Evolutionary conservation across 1,140 invertebrate genomes (phyloP).

Genomic region (Diuraphis noxia): DNA sequence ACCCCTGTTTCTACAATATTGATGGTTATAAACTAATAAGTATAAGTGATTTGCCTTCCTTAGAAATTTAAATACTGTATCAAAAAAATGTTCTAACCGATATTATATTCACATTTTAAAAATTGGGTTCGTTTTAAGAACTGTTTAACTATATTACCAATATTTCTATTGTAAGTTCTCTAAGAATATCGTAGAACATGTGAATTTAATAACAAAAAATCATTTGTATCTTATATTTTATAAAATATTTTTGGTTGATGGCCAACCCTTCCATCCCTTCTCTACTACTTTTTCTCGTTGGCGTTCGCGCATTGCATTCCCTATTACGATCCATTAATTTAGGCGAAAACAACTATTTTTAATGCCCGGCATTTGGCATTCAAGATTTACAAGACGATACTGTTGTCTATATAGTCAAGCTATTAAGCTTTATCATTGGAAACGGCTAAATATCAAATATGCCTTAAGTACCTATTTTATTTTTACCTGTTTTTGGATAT

Average conservation of each 20-base stretch:
- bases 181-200: neutral
- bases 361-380: slow-evolving; percentile 24
- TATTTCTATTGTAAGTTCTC: neutral
- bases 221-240: slow-evolving; percentile 8
- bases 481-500: neutral
- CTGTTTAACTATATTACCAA: neutral
- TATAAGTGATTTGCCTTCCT: neutral
- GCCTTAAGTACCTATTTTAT: neutral
- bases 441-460: neutral
- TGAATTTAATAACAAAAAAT: neutral
- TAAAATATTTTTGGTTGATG: slow-evolving; percentile 25
- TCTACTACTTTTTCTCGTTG: neutral
- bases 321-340: slow-evolving; percentile 26
- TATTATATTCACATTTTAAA: neutral
- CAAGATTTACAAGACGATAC: slow-evolving; percentile 24
- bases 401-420: neutral
- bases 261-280: neutral
- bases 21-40: neutral
- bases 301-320: slow-evolving; percentile 19
- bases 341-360: slow-evolving; percentile 40
- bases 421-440: neutral
- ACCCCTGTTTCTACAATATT: too few species aligned
- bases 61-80: neutral
- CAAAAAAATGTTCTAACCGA: neutral
- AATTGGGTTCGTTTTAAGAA: neutral